These are phyloP conservation scores for Leptopilina boulardi DNA, from an alignment of 1,140 invertebrate species.

Conservation along the genomic window DNA sequence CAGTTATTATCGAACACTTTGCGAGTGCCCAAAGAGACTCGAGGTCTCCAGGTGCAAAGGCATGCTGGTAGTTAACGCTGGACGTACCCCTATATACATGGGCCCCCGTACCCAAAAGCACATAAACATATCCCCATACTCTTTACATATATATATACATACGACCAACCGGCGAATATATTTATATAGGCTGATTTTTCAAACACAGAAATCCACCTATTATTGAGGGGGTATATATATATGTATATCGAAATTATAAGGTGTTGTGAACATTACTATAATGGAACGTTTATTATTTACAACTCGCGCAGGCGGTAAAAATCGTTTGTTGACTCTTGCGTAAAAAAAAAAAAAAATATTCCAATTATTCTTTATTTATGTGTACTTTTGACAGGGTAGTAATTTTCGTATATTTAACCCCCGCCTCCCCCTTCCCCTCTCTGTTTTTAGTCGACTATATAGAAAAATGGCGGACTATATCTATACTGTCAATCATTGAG, in stretches of 20 bases:
- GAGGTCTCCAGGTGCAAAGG: slow-evolving; percentile 68
- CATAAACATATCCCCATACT: slow-evolving; percentile 5
- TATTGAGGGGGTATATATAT: background rate
- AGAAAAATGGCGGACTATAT: background rate
- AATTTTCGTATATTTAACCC: background rate
- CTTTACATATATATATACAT: slow-evolving; percentile 27
- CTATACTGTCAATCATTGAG: background rate
- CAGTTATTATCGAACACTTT: slow-evolving; percentile 49
- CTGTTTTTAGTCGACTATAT: background rate
- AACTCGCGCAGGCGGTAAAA: background rate
- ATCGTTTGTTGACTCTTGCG: background rate
- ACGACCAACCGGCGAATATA: background rate
- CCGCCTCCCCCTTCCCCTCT: background rate
- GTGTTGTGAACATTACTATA: slow-evolving; percentile 30
- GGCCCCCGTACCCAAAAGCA: background rate
- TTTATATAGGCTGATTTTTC: slow-evolving; percentile 18
- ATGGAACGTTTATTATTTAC: slow-evolving; percentile 26
- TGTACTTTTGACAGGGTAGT: background rate
- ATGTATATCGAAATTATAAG: slow-evolving; percentile 9
- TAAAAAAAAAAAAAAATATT: background rate
- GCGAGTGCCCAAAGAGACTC: slow-evolving; percentile 49
- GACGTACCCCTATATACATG: background rate
- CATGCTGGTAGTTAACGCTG: slow-evolving; percentile 30
- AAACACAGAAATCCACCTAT: background rate
- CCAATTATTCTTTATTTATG: slow-evolving; percentile 25